Base-by-base conservation (phyloP, 2,113 vertebrate species). In the Urocolius indicus region DNA sequence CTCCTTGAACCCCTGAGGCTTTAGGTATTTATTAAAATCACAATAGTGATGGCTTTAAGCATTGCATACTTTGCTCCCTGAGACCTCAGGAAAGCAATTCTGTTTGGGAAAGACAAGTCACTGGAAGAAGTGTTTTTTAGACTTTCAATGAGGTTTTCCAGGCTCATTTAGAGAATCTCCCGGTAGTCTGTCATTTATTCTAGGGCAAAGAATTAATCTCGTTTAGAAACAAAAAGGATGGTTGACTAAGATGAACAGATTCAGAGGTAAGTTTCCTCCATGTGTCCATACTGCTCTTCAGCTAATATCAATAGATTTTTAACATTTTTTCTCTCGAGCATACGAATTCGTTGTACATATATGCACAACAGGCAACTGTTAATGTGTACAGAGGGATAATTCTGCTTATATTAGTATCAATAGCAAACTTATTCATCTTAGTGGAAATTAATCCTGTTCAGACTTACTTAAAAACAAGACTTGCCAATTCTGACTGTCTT, bases 1-100 rank as follows among this genome's bases (percentile, higher is more conserved):
- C 9, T 82, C 38, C 26, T 67, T 51, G 48, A 94, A 58, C 9
- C 45, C 3, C 19, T 46, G 13, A 85, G 54, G 72, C 20, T 52
- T 71, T 52, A 36, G 36, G 55, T 12, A 59, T 55, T 90, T 92
- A 63, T 65, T 80, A 83, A 93, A 92, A 65, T 83, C 59, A 66
- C 59, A 66, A 38, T 52, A 63, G 84, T 79, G 58, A 45, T 16
- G 41, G 18, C 13, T 85, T 76, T 57, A 85, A 83, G 34, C 15
- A 52, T 69, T 9, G 4, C 14, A 13, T 30, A 41, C 14, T 51
- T 87, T 22, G 14, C 36, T 84, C 30, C 43, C 36, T 78, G 69
- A 45, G 29, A 65, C n/a, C 26, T 61, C 30, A 46, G 72, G 19
- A 86, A 73, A 49, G 34, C 16, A 83, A 52, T 55, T 84, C 52